Base-by-base conservation (phyloP, 1,140 invertebrate species). In the Eupristina koningsbergeri region DNA sequence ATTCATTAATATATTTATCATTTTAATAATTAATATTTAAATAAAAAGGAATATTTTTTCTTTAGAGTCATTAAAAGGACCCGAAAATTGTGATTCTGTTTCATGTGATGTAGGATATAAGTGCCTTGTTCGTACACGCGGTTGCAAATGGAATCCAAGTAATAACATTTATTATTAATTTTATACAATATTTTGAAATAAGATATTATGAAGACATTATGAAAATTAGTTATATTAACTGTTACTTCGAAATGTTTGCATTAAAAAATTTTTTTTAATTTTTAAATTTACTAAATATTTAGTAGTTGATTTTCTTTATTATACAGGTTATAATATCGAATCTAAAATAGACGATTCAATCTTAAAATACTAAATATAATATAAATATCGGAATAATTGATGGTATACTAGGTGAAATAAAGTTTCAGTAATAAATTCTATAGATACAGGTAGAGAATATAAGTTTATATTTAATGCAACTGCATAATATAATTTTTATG, bases 61-160 rank as follows among this genome's bases (percentile, higher is more conserved):
- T n/a, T 9, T 63, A 91, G 90, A 91, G 76, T 89, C 86, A 5
- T 22, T 89, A 22, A 88, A 84, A 75, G 90, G 90, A 47, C 89
- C 90, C 2, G 47, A 77, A 11, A 86, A 83, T 0, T 91, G 90
- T 39, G 85, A 89, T 2, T 85, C 78, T 3, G 90, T 91, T 17
- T 80, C 82, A 17, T 91, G 90, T 81, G 86, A 69, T 34, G 83
- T 67, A 29, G 88, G 88, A 67, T 88, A 88, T 61, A 5, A 87
- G 7, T 91, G 90, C 39, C n/a, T 86, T 34, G 64, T 90, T 0
- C 86, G 80, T 84, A 85, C 86, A 53, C 85, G 81, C 31, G 86
- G 80, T 5, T 91, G 90, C 69, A 69, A 71, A 50, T 91, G 90
- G 90, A 83, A 87, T 53, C 29, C 85, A 71, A 85, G 90, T 90